Evolutionary conservation across 2,113 vertebrate species (phyloP), one percentile per base, ranked within the genome.

Genomic region (Prinia subflava): DNA sequence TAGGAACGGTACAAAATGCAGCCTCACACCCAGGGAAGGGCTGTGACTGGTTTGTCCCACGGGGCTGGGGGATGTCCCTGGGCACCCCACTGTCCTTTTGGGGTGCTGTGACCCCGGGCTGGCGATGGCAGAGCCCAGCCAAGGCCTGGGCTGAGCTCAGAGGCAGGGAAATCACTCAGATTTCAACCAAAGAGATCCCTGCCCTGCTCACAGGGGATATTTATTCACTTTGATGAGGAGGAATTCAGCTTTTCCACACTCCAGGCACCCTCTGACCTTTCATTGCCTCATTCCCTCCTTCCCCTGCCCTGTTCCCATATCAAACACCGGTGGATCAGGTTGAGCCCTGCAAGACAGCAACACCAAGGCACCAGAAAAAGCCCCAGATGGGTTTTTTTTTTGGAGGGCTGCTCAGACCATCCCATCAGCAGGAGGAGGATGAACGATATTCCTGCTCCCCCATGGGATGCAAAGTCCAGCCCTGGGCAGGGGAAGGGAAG

Each of bases 211-310:
- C 33, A 28, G 85, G 59, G 80, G 73, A 71, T 67, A 67, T 67
- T 93, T 80, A 55, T 95, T 80, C 13, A 1, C 25, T 85, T 85
- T 80, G 80, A 87, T 83, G 87, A 91, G 81, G 57, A 80, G 46
- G 83, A 92, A 83, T 85, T 94, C 70, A 74, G 62, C 37, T 80
- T 91, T 85, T 68, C 39, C 57, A 50, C 55, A 35, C 88, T 83
- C 67, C 75, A 49, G 94, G 79, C 68, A 87, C 70, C 50, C 75
- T 24, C 41, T 94, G 95, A 94, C 83, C 85, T 94, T 90, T 93
- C 62, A 44, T 41, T 90, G 91, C 79, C 87, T 83, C 94, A 39
- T 63, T 78, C 70, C 89, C 89, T 92, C 81, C 78, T 85, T 85
- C 42, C 46, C 55, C 64, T 35, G 8, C 75, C 47, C 68, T 11